These are phyloP conservation scores for Riparia riparia DNA, from an alignment of 2,113 vertebrate genomes.

Conservation along the genomic window DNA sequence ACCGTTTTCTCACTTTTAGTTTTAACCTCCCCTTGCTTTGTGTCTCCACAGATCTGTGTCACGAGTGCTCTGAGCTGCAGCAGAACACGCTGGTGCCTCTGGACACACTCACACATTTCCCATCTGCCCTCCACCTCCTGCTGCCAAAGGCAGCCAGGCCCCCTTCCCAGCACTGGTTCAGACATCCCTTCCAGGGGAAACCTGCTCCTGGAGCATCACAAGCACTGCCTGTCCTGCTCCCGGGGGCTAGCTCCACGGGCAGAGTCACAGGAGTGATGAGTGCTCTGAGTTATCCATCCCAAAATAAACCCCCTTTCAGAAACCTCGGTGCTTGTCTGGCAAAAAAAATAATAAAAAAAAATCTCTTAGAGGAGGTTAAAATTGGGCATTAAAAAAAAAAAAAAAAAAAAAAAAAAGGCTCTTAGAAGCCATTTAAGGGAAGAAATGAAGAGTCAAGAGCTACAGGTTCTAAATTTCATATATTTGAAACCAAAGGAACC, in stretches of 20 bases:
- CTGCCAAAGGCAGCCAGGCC: not conserved
- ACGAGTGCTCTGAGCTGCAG: not conserved
- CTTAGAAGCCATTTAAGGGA: not conserved
- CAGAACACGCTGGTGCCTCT: not conserved
- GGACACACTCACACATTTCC: not conserved
- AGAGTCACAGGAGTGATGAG: not conserved
- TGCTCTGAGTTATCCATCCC: not conserved
- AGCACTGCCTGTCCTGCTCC: not conserved
- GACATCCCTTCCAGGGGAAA: not conserved
- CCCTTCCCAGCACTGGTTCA: not conserved
- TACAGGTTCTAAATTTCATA: not conserved
- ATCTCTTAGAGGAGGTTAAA: not conserved
- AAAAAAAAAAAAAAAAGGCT: not conserved
- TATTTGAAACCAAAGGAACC: not conserved
- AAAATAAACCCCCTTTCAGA: not conserved
- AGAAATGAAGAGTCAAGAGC: not conserved
- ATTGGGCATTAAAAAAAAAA: not conserved
- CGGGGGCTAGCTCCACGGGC: accelerated
- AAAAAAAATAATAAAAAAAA: not conserved
- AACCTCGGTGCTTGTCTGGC: not conserved
- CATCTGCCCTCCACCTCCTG: not conserved
- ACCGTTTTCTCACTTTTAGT: not conserved
- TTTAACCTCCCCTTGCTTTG: not conserved
- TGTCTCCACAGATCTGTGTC: not conserved
- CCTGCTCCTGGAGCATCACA: not conserved